A percentile compares a stretch with the other conserved stretches of the same genome.
These are phyloP conservation scores for Chloropsis hardwickii DNA, from an alignment of 2,113 vertebrate species.

Conservation along the genomic window DNA sequence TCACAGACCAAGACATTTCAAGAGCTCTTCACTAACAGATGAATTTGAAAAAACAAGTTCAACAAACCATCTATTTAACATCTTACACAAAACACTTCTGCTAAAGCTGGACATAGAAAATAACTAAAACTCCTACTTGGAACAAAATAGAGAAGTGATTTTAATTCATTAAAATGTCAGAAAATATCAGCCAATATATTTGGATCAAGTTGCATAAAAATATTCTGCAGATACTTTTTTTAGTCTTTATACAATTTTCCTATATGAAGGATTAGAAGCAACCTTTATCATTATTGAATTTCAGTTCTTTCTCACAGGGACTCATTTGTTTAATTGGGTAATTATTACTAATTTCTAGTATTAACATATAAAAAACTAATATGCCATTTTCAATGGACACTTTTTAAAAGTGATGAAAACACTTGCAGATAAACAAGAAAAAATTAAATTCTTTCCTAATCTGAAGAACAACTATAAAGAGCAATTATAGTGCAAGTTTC, in stretches of 20 bases:
- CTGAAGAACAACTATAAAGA: background rate
- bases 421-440: background rate
- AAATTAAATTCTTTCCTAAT: background rate
- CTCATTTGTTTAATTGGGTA: background rate
- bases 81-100: background rate
- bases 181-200: background rate
- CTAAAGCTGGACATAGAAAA: background rate
- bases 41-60: background rate
- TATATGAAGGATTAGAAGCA: background rate
- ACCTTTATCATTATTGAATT: background rate
- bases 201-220: background rate
- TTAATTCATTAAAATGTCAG: background rate
- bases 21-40: background rate
- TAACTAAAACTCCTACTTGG: background rate
- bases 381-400: background rate
- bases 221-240: background rate
- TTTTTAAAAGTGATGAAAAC: background rate
- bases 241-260: background rate
- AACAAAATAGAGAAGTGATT: background rate
- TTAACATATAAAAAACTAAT: background rate
- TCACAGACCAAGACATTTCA: background rate
- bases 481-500: background rate
- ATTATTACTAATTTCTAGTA: background rate
- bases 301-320: background rate
- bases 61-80: background rate